Conservation (phyloP, 1,140 invertebrate species). For the Bombyx mori region DNA sequence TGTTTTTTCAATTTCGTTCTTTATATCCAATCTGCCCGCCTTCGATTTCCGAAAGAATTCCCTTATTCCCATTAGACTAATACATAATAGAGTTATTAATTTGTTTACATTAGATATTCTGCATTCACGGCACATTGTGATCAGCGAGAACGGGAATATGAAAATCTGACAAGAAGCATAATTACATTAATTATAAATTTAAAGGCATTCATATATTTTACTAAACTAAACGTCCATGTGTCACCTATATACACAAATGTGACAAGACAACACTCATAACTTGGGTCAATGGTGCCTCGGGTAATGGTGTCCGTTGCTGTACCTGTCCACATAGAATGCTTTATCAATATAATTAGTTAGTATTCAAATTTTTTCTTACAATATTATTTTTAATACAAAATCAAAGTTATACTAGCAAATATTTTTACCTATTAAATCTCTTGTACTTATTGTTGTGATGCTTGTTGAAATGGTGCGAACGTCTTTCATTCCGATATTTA, state of each 20-base stretch:
- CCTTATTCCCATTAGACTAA: too few species aligned
- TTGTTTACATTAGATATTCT: too few species aligned
- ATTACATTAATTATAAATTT: too few species aligned
- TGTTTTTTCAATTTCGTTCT: too few species aligned
- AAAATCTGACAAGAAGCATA: too few species aligned
- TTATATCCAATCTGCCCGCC: too few species aligned
- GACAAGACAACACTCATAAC: slow-evolving; percentile 10
- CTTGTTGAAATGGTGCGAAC: slow-evolving; percentile 53
- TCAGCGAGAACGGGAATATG: too few species aligned
- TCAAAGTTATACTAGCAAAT: neutral
- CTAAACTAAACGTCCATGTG: slow-evolving; percentile 22
- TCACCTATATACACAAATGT: slow-evolving; percentile 37
- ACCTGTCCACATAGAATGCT: slow-evolving; percentile 21
- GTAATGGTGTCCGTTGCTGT: slow-evolving; percentile 54
- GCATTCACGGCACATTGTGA: too few species aligned
- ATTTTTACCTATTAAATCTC: slow-evolving; percentile 50
- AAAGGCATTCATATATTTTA: too few species aligned
- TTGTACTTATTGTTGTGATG: slow-evolving; percentile 62
- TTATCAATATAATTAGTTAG: neutral
- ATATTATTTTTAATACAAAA: neutral
- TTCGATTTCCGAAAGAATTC: too few species aligned
- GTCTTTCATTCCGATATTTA: slow-evolving; percentile 48
- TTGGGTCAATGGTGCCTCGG: slow-evolving; percentile 56
- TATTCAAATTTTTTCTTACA: neutral
- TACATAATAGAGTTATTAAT: too few species aligned